Evolutionary conservation across 2,113 vertebrate genomes (phyloP), one percentile per base, ranked within the genome.

Genomic region (Argyrosomus japonicus): DNA sequence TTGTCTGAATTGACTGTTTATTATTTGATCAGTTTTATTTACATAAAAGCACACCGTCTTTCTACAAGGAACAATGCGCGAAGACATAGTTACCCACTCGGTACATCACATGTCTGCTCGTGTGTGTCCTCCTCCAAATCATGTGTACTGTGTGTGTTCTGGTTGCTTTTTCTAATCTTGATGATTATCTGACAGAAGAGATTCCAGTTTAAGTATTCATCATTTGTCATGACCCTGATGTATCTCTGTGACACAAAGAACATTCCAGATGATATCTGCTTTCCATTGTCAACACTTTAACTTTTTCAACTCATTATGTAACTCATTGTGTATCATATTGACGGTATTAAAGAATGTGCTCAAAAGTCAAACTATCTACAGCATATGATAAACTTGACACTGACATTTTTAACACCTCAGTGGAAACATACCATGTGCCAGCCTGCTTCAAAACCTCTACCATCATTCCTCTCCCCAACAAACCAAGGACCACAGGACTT

Each of bases 231-330:
- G n/a, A 62, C 50, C 18, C 14, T n/a, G 13, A 45, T 50, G 4
- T 62, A 54, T 76, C 54, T 75, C 48, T 75, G 36, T 75, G 48
- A 81, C 79, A 85, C 57, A 50, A 29, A 68, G 86, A 81, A 93
- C 90, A 93, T 95, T 93, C 91, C 91, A 92, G 92, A 87, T 88
- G 21, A 45, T 88, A 93, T 94, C 92, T 58, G 32, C 4, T 68
- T 82, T 71, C 79, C 27, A 36, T 51, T 58, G 29, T 73, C 11
- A 15, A n/a, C 36, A 25, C n/a, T 54, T 72, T 17, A 45, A 18
- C 25, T 36, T 57, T 8, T 51, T 53, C 23, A 72, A 21, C 25
- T 57, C 0, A 0, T 89, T 57, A 83, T 58, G 50, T 58, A 88
- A 84, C 15, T 29, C 14, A 6, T 10, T 6, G 1, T 71, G 12